phyloP scores from a whole-genome alignment of 2,797 vertebrate species.

The Fistularia commersonii region DNA sequence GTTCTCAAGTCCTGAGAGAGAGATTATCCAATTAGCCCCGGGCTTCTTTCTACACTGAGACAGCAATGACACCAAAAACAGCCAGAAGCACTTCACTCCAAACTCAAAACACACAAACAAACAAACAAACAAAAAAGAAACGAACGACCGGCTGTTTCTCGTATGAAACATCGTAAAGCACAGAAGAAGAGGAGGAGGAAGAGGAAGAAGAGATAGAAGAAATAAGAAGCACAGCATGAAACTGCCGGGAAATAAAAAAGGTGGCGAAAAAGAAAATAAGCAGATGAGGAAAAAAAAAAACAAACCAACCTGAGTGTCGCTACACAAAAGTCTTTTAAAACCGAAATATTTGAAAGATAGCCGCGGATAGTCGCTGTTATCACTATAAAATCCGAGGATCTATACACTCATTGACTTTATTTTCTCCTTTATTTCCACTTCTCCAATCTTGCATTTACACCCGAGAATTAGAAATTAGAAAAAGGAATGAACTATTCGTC shows the following conservation, averaged over 20 bases:
- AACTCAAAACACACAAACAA: conserved; percentile 41
- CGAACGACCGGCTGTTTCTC: conserved; percentile 6
- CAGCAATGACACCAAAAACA: conserved; percentile 38
- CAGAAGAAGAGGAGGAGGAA: conserved; percentile 30
- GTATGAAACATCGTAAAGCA: conserved; percentile 42
- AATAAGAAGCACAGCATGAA: conserved; percentile 58
- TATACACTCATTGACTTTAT: too few relatives aligned
- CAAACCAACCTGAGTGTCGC: neutral
- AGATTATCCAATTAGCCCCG: conserved; percentile 59
- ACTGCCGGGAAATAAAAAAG: conserved; percentile 50
- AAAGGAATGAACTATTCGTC: too few relatives aligned
- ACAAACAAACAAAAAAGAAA: too few relatives aligned
- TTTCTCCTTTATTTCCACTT: too few relatives aligned
- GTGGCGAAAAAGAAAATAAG: conserved; percentile 70
- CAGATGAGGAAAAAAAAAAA: conserved; percentile 51
- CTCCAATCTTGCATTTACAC: too few relatives aligned
- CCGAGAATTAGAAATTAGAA: too few relatives aligned
- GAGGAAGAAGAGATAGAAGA: too few relatives aligned
- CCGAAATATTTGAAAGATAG: too few relatives aligned
- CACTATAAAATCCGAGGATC: too few relatives aligned
- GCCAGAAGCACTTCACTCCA: conserved; percentile 46
- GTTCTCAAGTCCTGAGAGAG: conserved; percentile 15
- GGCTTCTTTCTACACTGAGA: conserved; percentile 49
- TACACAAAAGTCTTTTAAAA: too few relatives aligned
- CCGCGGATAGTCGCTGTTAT: too few relatives aligned